Conservation (phyloP, 2,113 vertebrate species). For the Pituophis catenifer region DNA sequence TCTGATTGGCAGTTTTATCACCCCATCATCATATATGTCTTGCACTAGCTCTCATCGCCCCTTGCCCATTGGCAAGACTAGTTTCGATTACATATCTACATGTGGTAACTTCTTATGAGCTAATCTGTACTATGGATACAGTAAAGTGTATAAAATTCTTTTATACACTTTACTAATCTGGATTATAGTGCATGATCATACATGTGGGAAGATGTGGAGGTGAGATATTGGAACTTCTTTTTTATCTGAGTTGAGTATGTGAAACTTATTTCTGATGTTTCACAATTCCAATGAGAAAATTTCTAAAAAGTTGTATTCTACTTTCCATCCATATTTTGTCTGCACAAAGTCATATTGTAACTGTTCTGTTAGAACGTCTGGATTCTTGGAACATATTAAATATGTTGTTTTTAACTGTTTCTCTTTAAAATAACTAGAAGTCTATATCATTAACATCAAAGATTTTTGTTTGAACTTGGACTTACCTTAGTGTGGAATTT, state of each 20-base stretch:
- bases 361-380: not conserved
- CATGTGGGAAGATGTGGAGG: not conserved
- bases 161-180: not conserved
- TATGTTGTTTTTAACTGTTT: not conserved
- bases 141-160: not conserved
- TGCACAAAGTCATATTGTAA: not conserved
- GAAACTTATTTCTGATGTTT: not conserved
- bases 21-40: not conserved
- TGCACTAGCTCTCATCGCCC: not conserved
- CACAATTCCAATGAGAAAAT: not conserved
- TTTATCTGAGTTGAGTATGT: not conserved
- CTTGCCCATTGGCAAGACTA: not conserved
- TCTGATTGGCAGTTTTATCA: not conserved
- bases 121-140: not conserved
- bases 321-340: not conserved
- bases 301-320: not conserved
- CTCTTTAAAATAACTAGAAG: not conserved
- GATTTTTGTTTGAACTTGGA: not conserved
- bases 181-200: not conserved
- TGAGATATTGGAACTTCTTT: not conserved
- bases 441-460: not conserved
- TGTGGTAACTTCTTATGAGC: not conserved
- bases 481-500: conserved; percentile 95
- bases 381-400: not conserved
- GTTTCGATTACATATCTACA: not conserved